Base-by-base conservation (phyloP, 2,113 vertebrate genomes). In the Gambusia affinis region DNA sequence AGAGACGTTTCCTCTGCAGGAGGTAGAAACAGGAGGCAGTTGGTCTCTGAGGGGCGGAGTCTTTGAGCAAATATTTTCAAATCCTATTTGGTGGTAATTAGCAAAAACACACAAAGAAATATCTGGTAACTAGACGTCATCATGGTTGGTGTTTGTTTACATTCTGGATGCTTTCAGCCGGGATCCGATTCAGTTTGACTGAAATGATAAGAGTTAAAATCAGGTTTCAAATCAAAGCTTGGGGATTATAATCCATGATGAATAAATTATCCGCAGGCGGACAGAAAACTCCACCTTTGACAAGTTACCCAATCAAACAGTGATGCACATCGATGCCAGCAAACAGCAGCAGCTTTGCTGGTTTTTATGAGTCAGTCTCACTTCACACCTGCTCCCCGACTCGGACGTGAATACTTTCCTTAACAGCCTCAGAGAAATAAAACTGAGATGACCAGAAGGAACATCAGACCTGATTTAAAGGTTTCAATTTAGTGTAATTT, bases 11-110 rank as follows among this genome's bases (percentile, higher is more conserved):
- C 67, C 24, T 70, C 61, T 1, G 6, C 29, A 12, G 17, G 47
- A 60, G 22, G 31, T 0, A 60, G 70, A 82, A 80, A 80, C 67
- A 67, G 75, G 78, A 73, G 72, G 78, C 28, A 68, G 35, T 17
- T 0, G 0, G 22, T 12, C 51, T 57, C 51, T 57, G 51, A 6
- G 19, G 51, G 51, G 7, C 22, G 22, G 51, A 24, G 22, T 54
- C 51, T 54, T 8, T 54, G 51, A 10, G 51, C 51, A 54, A 54
- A 54, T 54, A 54, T 24, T 54, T 44, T 6, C 4, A 47, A 47
- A 47, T 47, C 4, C 1, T 17, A 1, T 47, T 47, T 15, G 14
- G 22, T 24, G 8, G 51, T 10, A 54, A 24, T 19, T 3, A 7
- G 17, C 12, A 28, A 62, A 29, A 62, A 62, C 15, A 30, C 19